Base-by-base conservation (phyloP, 2,797 vertebrate genomes). In the Aulostomus chinensis region DNA sequence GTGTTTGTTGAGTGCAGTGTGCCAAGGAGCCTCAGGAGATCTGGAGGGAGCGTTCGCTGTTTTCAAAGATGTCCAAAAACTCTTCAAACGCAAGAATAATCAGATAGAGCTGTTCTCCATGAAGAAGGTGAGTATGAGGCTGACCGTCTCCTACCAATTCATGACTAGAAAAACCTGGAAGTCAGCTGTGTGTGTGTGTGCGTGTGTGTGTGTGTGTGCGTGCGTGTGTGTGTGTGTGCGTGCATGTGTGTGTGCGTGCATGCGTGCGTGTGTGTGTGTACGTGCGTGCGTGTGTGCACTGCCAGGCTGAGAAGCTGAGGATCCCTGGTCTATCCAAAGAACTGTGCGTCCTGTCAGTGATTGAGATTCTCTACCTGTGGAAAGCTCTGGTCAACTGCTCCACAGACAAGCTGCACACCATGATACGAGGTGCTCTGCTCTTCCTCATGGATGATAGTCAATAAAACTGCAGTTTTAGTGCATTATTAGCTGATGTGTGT, bases 51-150 rank as follows among this genome's bases (percentile, higher is more conserved):
- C 97, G 1, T 80, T 92, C 17, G 58, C 68, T 0, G 93, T 98
- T 39, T 96, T 99, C 64, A 94, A 91, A 72, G 96, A 99, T 4
- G 95, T 98, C 32, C 93, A 95, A 72, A 96, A 83, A 72, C 93
- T 98, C 50, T 97, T 98, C 84, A 98, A 96, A 79, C 94, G 97
- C 73, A 98, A 95, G 84, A 98, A 96, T 77, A 99, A 99, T 84
- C 97, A 99, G 82, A 99, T 99, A 4, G 97, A 99, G 69, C 88
- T 98, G 66, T 99, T 98, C 84, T 95, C 97, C 2, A 87, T 95
- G 71, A 97, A 96, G 87, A 96, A 87, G 78, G 92, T 92, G 40
- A 62, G 87, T 62, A 2, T 29, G 5, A 12, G 5, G 9, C 48
- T n/a, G 38, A 9, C n/a, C 8, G n/a, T n/a, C 4, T 2, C 0